Conservation (phyloP, 2,113 vertebrate genomes). For the Dipodomys spectabilis region DNA sequence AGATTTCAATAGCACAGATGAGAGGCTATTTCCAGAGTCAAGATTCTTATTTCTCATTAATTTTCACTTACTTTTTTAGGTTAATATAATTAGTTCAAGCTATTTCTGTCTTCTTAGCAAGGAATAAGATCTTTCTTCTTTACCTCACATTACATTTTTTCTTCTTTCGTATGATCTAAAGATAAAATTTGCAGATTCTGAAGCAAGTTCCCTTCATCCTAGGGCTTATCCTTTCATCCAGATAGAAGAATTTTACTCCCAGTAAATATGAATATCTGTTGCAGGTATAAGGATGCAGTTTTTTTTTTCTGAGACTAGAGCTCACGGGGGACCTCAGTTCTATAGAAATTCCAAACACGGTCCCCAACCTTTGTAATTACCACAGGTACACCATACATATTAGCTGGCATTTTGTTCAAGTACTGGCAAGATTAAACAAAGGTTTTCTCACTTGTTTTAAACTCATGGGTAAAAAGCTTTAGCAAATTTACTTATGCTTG, state of each 20-base stretch:
- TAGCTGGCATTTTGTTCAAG: background rate
- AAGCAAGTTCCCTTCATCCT: background rate
- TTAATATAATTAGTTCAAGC: constrained; percentile 72
- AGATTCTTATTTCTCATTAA: constrained; percentile 69
- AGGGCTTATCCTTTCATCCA: constrained; percentile 8
- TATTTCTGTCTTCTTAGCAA: constrained; percentile 72
- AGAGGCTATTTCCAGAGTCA: constrained; percentile 70
- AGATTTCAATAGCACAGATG: constrained; percentile 57
- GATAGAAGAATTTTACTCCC: background rate
- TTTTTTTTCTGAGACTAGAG: background rate
- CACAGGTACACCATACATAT: background rate
- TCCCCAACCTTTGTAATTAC: background rate
- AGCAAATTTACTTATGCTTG: constrained; percentile 33
- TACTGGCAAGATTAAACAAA: background rate
- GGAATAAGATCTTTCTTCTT: constrained; percentile 46
- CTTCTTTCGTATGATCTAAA: constrained; percentile 37
- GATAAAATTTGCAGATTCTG: constrained; percentile 29
- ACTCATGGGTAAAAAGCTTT: constrained; percentile 21
- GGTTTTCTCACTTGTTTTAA: constrained; percentile 33
- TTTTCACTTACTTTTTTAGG: constrained; percentile 68
- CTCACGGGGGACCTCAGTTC: background rate
- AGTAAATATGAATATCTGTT: background rate
- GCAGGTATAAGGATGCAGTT: background rate
- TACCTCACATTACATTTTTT: background rate
- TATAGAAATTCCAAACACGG: background rate